Conservation (phyloP, 2,888 invertebrate genomes). For the Tachystola acroxantha region DNA sequence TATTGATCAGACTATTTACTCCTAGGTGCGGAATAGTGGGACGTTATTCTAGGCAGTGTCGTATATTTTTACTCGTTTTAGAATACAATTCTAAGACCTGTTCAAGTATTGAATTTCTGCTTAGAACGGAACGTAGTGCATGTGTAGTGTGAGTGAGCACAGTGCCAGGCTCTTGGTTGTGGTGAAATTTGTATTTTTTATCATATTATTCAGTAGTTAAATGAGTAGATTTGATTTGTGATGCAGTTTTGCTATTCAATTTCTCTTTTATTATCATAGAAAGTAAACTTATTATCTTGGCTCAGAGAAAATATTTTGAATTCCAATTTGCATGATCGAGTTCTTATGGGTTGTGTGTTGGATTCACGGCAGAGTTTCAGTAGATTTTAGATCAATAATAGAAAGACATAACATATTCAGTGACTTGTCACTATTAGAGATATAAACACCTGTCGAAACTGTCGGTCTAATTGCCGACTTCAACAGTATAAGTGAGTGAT, state of each 20-base stretch:
- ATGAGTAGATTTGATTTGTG: conserved; percentile 55
- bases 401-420: no score
- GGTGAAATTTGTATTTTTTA: conserved; percentile 47
- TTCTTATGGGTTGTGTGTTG: conserved; percentile 37
- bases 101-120: conserved; percentile 2
- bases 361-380: conserved; percentile 30
- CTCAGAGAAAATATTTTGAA: conserved; percentile 14
- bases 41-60: conserved; percentile 3
- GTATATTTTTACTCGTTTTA: conserved; percentile 2
- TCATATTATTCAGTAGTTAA: conserved; percentile 41
- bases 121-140: conserved; percentile 50
- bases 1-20: conserved; percentile 4
- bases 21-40: conserved; percentile 10
- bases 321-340: conserved; percentile 49
- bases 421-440: no score
- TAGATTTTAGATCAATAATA: no score
- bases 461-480: no score
- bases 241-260: conserved; percentile 66
- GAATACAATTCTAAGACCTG: background rate
- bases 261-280: conserved; percentile 67
- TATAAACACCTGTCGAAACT: no score
- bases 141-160: conserved; percentile 63
- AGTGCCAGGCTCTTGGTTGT: conserved; percentile 72
- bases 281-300: conserved; percentile 11
- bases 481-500: no score